Evolutionary conservation across 2,888 invertebrate genomes (phyloP), one percentile per base, ranked within the genome.

Genomic region (Sarcophaga caerulescens): DNA sequence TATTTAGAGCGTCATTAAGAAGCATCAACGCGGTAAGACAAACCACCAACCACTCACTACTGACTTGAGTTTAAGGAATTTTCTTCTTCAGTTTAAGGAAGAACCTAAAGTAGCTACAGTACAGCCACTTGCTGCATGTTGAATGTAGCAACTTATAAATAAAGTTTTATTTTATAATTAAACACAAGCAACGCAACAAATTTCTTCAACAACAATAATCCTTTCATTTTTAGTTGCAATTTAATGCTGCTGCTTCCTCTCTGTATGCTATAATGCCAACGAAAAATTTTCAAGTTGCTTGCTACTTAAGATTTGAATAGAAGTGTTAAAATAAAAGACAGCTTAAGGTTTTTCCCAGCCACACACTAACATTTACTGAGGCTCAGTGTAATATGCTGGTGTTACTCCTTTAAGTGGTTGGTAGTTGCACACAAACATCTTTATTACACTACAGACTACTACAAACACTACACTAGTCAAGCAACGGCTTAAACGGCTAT

Each of bases 101-200:
- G 57, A 69, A 81, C 52, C 74, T 77, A 65, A 86, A 84, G 73
- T 62, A 77, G 80, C 80, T 63, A 76, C 78, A 87, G 84, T 63
- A 76, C 78, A 87, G 84, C 77, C 84, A 84, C 84, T 86, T 86
- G 86, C 81, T 81, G 81, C 81, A 81, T 63, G 10, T 60, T 76
- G 75, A 60, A 77, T 71, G 75, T 74, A 47, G 52, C 71, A 35
- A 35, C 60, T 74, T 19, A 25, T 47, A 80, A 21, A 59, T 62
- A 74, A 52, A 85, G 19, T 82, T 85, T 71, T 79, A 66, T 79
- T 79, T 75, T 68, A 63, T 77, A 80, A 79, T 82, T 85, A 79
- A 80, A 74, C 77, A 69, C 19, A 63, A 69, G 44, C 65, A 65
- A 14, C 35, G n/a, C n/a, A 17, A 65, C 47, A 47, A 70, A 66